A percentile compares a stretch with the other conserved stretches of the same genome.
Conservation (phyloP, 2,888 invertebrate species). For the Pachymerium ferrugineum region DNA sequence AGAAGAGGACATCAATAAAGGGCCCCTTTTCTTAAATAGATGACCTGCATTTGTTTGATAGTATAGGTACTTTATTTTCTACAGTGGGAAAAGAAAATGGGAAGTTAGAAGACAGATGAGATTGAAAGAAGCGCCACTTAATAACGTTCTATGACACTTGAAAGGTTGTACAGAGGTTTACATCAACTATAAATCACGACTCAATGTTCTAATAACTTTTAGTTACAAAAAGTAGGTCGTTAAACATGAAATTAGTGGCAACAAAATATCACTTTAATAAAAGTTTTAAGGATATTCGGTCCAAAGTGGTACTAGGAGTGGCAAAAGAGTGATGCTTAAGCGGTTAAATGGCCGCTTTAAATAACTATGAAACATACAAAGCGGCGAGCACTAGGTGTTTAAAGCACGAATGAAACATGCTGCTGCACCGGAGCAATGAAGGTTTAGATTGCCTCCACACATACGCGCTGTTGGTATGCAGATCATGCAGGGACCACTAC, state of each 20-base stretch:
- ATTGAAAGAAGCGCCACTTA: neutral
- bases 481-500: neutral
- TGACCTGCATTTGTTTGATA: neutral
- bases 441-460: neutral
- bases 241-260: neutral
- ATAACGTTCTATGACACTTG: neutral
- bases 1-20: neutral
- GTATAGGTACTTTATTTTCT: neutral
- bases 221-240: neutral
- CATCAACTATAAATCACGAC: neutral
- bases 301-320: neutral
- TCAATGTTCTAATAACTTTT: neutral
- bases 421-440: neutral
- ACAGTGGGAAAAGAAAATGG: neutral
- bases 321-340: conserved; percentile 13
- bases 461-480: conserved; percentile 5
- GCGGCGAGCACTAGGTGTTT: neutral
- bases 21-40: neutral
- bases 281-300: neutral
- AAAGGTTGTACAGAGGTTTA: neutral
- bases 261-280: neutral
- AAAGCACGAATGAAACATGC: too few species aligned
- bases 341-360: conserved; percentile 8
- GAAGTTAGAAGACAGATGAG: neutral
- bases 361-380: conserved; percentile 2